Evolutionary conservation across 2,113 vertebrate species (phyloP), one percentile per base, ranked within the genome.

Genomic region (Candoia aspera): DNA sequence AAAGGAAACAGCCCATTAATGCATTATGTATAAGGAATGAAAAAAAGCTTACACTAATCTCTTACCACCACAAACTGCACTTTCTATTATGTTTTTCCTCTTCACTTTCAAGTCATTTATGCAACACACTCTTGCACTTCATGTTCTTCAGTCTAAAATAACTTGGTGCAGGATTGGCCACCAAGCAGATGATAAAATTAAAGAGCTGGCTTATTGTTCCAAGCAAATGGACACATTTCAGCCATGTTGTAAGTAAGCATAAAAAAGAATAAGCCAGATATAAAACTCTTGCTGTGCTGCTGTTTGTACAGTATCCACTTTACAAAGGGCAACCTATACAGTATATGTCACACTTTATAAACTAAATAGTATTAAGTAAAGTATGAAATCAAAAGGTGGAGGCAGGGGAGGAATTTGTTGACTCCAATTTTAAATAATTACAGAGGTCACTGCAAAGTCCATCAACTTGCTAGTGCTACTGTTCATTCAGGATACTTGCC

Each of bases 131-230:
- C 15, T 58, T 46, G 62, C 13, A 29, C n/a, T 87, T 46, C 15
- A 6, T 73, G 21, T 86, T 91, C 49, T 55, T 60, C 49, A 49
- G 58, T 90, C 19, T 91, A 53, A 12, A 91, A 33, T 79, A 91
- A 60, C 9, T 6, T 17, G 58, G 53, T 92, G 83, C 29, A 84
- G 29, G 21, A 46, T 11, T 55, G 42, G 12, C 13, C 6, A 53
- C 53, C 33, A n/a, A 10, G 29, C 60, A 68, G 23, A 49, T 58
- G 10, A 73, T 49, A 57, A 49, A 42, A 49, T 84, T 24, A 15
- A 10, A 42, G 23, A 37, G 6, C 46, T 68, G 21, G 62, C 60
- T 87, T 26, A 92, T 13, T 23, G 21, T 3, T 4, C 23, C 54
- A 33, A 19, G 10, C 6, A 37, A 60, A 88, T 19, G 26, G 55